Evolutionary conservation across 37 sponge, comb jelly and placozoan species (phyloP).

Genomic region (Mnemiopsis leidyi): DNA sequence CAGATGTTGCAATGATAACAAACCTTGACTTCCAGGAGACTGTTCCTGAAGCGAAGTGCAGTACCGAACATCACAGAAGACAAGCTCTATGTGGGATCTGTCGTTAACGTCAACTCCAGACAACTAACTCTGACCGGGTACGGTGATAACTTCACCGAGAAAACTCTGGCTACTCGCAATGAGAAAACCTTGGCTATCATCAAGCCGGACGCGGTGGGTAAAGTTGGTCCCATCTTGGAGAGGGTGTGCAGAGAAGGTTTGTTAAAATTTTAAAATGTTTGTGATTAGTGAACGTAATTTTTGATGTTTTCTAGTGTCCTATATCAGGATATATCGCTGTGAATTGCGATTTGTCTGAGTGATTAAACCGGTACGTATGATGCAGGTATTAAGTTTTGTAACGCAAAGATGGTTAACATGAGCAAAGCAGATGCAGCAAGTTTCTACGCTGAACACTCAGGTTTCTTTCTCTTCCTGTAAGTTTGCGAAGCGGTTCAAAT

Average conservation of each 20-base stretch:
- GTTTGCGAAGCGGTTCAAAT: background rate
- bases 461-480: constrained; percentile 62
- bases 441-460: constrained; percentile 79
- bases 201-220: constrained; percentile 78
- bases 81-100: constrained; percentile 83
- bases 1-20: too few species aligned
- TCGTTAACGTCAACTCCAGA: constrained; percentile 84
- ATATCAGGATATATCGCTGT: too few species aligned
- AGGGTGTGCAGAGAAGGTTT: constrained; percentile 36
- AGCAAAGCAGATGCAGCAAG: constrained; percentile 76
- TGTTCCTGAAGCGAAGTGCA: constrained; percentile 82
- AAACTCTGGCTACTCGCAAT: constrained; percentile 71
- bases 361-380: too few species aligned
- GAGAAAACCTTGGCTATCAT: constrained; percentile 86
- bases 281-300: too few species aligned
- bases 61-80: constrained; percentile 70
- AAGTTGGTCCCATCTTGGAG: constrained; percentile 71
- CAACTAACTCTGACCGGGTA: constrained; percentile 86
- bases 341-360: too few species aligned
- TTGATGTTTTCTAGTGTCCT: too few species aligned
- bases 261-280: background rate
- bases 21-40: constrained; percentile 60
- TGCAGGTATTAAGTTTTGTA: constrained; percentile 76
- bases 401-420: constrained; percentile 79
- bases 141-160: constrained; percentile 88